A percentile compares a stretch with the other conserved stretches of the same genome.
phyloP scores from a whole-genome alignment of 2,113 vertebrate species.

The Chionodraco myersi region DNA sequence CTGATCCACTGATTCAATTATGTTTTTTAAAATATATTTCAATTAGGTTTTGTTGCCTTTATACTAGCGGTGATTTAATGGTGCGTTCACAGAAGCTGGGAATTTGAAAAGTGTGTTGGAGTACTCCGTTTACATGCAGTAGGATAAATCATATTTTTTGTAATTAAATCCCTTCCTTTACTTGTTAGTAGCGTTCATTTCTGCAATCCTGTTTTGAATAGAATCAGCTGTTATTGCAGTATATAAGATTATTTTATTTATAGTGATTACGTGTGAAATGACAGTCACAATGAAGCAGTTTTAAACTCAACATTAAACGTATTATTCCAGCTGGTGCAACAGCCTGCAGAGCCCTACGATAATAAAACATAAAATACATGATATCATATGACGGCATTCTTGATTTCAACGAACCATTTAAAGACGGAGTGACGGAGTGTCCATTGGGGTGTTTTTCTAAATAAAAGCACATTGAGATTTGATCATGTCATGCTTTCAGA shows the following conservation, averaged over 20 bases:
- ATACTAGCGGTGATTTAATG: too few relatives aligned
- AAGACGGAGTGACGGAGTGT: background rate
- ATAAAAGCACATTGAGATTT: slow-evolving; percentile 53
- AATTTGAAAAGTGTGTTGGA: too few relatives aligned
- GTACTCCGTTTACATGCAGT: background rate
- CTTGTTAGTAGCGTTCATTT: background rate
- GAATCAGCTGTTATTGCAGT: too few relatives aligned
- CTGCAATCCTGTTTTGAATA: background rate
- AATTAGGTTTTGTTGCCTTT: background rate
- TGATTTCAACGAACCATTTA: background rate
- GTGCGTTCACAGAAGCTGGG: background rate
- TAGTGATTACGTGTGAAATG: too few relatives aligned
- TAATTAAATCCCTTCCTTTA: background rate
- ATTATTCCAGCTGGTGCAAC: slow-evolving; percentile 47
- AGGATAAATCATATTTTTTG: background rate
- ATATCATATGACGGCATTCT: slow-evolving; percentile 46
- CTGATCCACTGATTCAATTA: too few relatives aligned
- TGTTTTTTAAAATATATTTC: background rate
- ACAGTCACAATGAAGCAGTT: background rate
- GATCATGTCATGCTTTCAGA: slow-evolving; percentile 62
- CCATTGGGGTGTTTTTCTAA: slow-evolving; percentile 29
- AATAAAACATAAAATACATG: slow-evolving; percentile 34
- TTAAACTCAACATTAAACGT: background rate
- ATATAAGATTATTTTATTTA: too few relatives aligned
- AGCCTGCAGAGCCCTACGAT: slow-evolving; percentile 21